Evolutionary conservation across 2,797 vertebrate genomes (phyloP).

Genomic region (Macropodus opercularis): DNA sequence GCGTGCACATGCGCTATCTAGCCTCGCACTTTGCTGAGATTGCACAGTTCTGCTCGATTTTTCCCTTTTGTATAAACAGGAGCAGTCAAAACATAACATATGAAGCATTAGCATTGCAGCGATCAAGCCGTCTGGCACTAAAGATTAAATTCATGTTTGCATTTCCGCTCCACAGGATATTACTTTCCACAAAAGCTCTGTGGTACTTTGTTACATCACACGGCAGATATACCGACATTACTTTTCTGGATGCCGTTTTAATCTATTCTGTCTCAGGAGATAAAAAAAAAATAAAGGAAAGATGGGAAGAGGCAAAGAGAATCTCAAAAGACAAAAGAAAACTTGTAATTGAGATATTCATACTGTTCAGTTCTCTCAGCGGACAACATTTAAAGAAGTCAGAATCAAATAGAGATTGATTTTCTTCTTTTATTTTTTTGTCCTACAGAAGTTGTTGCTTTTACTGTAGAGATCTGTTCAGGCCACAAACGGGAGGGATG

Average conservation of each 20-base stretch:
- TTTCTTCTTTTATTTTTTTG: slow-evolving; percentile 19
- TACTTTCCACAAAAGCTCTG: slow-evolving; percentile 48
- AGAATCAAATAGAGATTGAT: slow-evolving; percentile 5
- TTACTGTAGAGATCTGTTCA: slow-evolving; percentile 7
- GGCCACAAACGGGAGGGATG: slow-evolving; percentile 11
- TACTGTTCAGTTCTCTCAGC: not conserved
- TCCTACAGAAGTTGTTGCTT: not conserved
- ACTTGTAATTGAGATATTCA: slow-evolving; percentile 17
- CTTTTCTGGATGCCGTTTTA: slow-evolving; percentile 28
- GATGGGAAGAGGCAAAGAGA: slow-evolving; percentile 10
- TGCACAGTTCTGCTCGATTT: slow-evolving; percentile 39
- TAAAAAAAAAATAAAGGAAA: slow-evolving; percentile 5
- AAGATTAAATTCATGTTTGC: slow-evolving; percentile 70
- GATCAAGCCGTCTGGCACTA: slow-evolving; percentile 40
- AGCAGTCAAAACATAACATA: slow-evolving; percentile 58
- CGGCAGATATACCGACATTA: slow-evolving; percentile 28
- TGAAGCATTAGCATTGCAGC: slow-evolving; percentile 58
- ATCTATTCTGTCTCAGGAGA: slow-evolving; percentile 22
- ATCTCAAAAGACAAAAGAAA: slow-evolving; percentile 29
- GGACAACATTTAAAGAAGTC: slow-evolving; percentile 5
- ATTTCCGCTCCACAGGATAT: slow-evolving; percentile 54
- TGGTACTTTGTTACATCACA: slow-evolving; percentile 39
- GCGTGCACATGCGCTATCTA: slow-evolving; percentile 7
- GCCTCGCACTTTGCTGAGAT: slow-evolving; percentile 23
- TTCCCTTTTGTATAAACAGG: slow-evolving; percentile 56